These are phyloP conservation scores for Cheilosia impressa DNA, from an alignment of 2,888 invertebrate species.

Conservation along the genomic window DNA sequence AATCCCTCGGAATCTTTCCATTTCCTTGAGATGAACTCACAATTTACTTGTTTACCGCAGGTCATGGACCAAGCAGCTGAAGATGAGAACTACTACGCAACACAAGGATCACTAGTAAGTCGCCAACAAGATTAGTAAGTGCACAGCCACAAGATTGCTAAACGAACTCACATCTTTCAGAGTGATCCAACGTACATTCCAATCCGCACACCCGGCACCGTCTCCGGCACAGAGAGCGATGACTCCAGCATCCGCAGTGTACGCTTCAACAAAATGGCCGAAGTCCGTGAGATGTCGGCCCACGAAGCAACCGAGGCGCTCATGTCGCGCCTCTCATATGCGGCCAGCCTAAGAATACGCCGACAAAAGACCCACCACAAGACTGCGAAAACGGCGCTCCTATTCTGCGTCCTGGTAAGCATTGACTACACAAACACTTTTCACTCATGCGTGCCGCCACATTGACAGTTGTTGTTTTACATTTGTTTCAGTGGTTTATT, in stretches of 20 bases:
- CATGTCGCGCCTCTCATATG: conserved; percentile 96
- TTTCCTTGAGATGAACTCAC: too few relatives aligned
- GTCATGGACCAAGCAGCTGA: conserved; percentile 91
- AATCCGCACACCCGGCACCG: conserved; percentile 86
- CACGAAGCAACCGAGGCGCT: conserved; percentile 96
- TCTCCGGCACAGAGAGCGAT: conserved; percentile 92
- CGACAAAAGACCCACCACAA: conserved; percentile 86
- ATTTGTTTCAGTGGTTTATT: conserved; percentile 92
- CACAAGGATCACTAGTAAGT: conserved; percentile 83
- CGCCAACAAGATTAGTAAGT: background rate
- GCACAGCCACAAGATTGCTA: background rate
- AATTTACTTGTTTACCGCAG: conserved; percentile 80
- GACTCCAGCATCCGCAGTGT: conserved; percentile 94
- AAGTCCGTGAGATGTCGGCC: conserved; percentile 94
- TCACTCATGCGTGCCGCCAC: conserved; percentile 65
- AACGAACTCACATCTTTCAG: conserved; percentile 83
- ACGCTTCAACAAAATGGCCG: conserved; percentile 95
- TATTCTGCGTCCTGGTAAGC: conserved; percentile 93
- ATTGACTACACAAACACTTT: conserved; percentile 24
- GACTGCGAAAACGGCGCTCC: conserved; percentile 92
- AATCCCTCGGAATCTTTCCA: too few relatives aligned
- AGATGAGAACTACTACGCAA: conserved; percentile 91
- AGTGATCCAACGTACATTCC: conserved; percentile 97
- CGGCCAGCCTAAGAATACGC: conserved; percentile 93
- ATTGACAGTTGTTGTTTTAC: conserved; percentile 31